phyloP scores from a whole-genome alignment of 2,797 vertebrate genomes.

The Arnoldichthys spilopterus region DNA sequence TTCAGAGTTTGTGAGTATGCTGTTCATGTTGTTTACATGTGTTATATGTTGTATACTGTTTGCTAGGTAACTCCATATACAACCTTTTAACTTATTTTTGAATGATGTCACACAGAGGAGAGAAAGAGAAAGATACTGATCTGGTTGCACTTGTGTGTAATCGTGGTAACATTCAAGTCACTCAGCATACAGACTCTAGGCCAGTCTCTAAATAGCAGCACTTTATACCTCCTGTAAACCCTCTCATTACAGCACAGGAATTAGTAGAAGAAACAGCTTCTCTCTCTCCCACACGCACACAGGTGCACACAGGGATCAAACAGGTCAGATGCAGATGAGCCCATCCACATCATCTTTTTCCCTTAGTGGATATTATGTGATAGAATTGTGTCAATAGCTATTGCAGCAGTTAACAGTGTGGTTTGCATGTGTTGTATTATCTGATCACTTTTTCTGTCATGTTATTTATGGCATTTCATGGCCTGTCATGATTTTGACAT shows the following conservation, averaged over 20 bases:
- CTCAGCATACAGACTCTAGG: constrained; percentile 17
- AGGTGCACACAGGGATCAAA: not conserved
- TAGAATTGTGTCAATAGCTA: not conserved
- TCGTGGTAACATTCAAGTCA: constrained; percentile 5
- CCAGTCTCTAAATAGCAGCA: constrained; percentile 36
- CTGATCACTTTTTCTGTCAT: too few relatives aligned
- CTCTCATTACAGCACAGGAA: not conserved
- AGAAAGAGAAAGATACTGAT: not conserved
- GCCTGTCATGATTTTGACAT: too few relatives aligned
- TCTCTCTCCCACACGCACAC: not conserved
- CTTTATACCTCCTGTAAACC: constrained; percentile 14
- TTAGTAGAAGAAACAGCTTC: not conserved
- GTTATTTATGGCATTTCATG: too few relatives aligned
- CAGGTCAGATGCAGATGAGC: not conserved
- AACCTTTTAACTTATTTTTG: not conserved
- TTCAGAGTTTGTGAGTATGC: not conserved
- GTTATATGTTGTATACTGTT: not conserved
- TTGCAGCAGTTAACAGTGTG: not conserved
- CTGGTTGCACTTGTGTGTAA: constrained; percentile 23
- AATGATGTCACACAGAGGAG: not conserved
- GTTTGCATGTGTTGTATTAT: not conserved
- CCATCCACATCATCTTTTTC: not conserved
- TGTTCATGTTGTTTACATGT: not conserved
- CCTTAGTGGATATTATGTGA: not conserved
- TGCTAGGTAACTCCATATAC: not conserved